These are phyloP conservation scores for Sinotaia quadrata DNA, from an alignment of 2,888 invertebrate genomes.

Conservation along the genomic window DNA sequence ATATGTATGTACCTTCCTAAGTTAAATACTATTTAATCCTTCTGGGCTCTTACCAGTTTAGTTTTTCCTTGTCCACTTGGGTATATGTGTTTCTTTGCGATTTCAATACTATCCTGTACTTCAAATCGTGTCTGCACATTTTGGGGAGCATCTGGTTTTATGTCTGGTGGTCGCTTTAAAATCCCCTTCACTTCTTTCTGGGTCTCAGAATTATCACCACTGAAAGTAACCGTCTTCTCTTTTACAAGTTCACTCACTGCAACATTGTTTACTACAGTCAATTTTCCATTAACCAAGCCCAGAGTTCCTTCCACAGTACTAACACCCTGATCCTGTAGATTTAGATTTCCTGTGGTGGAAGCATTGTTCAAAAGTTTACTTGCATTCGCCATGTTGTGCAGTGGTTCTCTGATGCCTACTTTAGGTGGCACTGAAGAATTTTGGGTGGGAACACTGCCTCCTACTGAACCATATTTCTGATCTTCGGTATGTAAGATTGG, in stretches of 20 bases:
- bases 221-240: constrained; percentile 30
- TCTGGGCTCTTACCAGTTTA: constrained; percentile 17
- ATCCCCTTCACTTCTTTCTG: constrained; percentile 45
- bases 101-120: constrained; percentile 57
- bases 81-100: constrained; percentile 44
- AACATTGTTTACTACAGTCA: constrained; percentile 18
- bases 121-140: constrained; percentile 41
- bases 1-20: too few relatives aligned
- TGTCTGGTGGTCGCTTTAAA: constrained; percentile 45
- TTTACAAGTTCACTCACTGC: not conserved
- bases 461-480: constrained; percentile 6
- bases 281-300: constrained; percentile 33
- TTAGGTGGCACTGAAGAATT: not conserved
- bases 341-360: not conserved
- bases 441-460: not conserved
- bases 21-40: too few relatives aligned
- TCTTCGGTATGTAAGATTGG: constrained; percentile 27
- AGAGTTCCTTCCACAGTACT: constrained; percentile 29
- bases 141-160: constrained; percentile 47
- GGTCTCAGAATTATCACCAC: constrained; percentile 32
- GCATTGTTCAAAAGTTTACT: not conserved
- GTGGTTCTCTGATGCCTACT: too few relatives aligned
- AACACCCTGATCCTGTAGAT: constrained; percentile 15
- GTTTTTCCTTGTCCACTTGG: not conserved
- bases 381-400: not conserved